phyloP scores from a whole-genome alignment of 2,888 invertebrate species.

The Argyresthia goedartella region DNA sequence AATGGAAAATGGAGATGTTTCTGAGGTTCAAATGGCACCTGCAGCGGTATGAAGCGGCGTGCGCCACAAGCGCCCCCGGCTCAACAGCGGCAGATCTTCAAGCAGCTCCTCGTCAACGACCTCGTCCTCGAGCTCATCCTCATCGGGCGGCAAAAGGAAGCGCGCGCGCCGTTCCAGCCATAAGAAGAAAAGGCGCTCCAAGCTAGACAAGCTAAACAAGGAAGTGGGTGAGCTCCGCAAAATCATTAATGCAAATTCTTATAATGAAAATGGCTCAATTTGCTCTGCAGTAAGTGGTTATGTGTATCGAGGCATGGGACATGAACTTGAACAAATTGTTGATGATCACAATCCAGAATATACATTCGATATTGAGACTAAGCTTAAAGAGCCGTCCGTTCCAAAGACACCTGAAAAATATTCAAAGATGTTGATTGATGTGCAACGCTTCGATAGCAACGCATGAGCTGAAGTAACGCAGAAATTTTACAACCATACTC shows the following conservation, averaged over 20 bases:
- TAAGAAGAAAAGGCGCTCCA: no score
- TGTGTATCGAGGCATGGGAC: neutral
- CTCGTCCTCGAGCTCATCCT: no score
- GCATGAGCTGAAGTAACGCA: neutral
- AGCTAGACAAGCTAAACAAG: neutral
- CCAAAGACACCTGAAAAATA: neutral
- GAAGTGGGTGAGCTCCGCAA: neutral
- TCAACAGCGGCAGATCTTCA: no score
- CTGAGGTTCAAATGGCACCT: no score
- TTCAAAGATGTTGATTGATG: neutral
- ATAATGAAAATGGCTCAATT: neutral
- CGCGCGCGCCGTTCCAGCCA: no score
- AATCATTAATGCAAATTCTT: no score
- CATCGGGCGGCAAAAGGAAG: no score
- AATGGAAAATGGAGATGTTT: no score
- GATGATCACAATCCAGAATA: neutral
- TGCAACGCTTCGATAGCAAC: neutral
- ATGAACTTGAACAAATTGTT: neutral
- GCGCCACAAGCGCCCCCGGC: no score
- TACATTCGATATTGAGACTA: neutral
- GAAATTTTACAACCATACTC: slow-evolving; percentile 4
- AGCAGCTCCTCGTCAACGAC: no score
- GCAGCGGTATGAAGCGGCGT: no score
- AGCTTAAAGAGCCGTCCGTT: neutral
- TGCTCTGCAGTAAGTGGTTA: neutral